These are phyloP conservation scores for Eumacrocentrus americanus DNA, from an alignment of 2,888 invertebrate species.

Conservation along the genomic window DNA sequence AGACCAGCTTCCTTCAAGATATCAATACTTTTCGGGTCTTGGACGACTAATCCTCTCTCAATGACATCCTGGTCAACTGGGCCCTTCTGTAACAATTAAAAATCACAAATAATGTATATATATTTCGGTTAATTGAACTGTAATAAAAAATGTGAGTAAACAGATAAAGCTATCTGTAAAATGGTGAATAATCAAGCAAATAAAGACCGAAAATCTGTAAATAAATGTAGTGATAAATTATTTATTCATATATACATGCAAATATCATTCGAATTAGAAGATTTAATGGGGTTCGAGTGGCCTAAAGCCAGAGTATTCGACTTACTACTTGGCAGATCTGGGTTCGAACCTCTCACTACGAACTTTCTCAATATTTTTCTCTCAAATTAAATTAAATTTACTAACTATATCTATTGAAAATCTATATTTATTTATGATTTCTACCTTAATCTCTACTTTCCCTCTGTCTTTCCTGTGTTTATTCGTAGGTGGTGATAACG, in stretches of 20 bases:
- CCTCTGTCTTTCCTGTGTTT: constrained; percentile 36
- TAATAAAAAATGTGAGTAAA: too few species aligned
- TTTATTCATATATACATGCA: too few species aligned
- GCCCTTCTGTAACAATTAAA: constrained; percentile 58
- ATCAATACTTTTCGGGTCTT: constrained; percentile 72
- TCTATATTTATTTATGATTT: constrained; percentile 1
- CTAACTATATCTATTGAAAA: not conserved
- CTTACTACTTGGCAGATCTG: too few species aligned
- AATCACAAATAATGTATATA: constrained; percentile 8
- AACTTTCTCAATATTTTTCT: too few species aligned
- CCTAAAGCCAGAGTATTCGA: too few species aligned
- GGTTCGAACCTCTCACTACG: too few species aligned
- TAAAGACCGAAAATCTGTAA: too few species aligned
- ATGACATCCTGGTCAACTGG: constrained; percentile 71
- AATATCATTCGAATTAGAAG: too few species aligned
- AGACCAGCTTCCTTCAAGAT: constrained; percentile 78
- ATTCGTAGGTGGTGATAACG: constrained; percentile 40
- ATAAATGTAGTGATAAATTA: too few species aligned
- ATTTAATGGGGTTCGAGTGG: too few species aligned
- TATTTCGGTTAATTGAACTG: not conserved
- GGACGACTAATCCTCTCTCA: constrained; percentile 73
- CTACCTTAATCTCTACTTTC: constrained; percentile 37
- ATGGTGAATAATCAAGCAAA: too few species aligned
- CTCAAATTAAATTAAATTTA: not conserved
- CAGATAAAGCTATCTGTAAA: too few species aligned